These are phyloP conservation scores for Pterobdella sp. DNA, from an alignment of 2,888 invertebrate genomes.

Conservation along the genomic window DNA sequence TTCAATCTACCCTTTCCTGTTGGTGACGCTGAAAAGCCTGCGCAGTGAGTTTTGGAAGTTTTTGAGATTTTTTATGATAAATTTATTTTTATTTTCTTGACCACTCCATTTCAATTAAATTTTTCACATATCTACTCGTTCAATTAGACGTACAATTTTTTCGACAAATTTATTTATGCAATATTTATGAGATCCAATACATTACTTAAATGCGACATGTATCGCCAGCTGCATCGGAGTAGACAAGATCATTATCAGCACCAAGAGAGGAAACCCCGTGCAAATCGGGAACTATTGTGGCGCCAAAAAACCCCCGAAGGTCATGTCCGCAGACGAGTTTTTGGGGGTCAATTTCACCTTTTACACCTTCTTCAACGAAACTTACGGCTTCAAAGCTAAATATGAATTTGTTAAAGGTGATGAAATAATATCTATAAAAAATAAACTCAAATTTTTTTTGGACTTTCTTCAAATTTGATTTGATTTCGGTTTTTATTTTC, in stretches of 20 bases:
- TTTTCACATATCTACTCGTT: too few relatives aligned
- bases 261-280: background rate
- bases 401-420: background rate
- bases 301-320: conserved; percentile 68
- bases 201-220: background rate
- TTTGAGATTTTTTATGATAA: too few relatives aligned
- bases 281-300: conserved; percentile 75
- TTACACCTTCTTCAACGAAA: background rate
- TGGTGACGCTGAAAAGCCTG: background rate
- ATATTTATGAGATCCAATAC: background rate
- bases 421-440: too few relatives aligned
- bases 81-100: too few relatives aligned
- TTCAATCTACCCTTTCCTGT: background rate
- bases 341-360: conserved; percentile 22
- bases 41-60: background rate
- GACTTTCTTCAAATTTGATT: background rate
- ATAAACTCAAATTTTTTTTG: background rate
- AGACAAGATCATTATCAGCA: background rate
- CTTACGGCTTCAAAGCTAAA: background rate
- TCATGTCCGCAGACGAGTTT: conserved; percentile 59
- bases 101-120: too few relatives aligned
- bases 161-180: too few relatives aligned
- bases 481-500: background rate
- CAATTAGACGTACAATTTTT: too few relatives aligned
- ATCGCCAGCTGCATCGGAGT: background rate